phyloP scores from a whole-genome alignment of 2,113 vertebrate species.

The Xenotilapia longispinis region DNA sequence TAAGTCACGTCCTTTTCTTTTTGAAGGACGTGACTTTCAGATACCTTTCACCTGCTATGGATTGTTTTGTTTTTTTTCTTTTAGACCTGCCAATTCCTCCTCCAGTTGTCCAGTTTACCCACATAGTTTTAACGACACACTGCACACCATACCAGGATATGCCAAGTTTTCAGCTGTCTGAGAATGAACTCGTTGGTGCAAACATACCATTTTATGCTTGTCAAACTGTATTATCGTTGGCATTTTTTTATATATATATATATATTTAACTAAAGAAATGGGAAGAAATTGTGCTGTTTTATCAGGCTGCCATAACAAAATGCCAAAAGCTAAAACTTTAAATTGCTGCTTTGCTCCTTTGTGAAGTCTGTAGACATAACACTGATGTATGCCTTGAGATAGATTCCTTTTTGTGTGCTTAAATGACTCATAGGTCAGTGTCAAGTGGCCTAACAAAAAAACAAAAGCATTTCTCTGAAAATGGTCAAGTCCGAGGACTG shows the following conservation, averaged over 20 bases:
- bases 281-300: not conserved
- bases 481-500: accelerated
- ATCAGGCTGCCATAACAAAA: not conserved
- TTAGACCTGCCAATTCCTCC: not conserved
- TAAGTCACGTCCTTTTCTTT: not conserved
- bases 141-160: accelerated
- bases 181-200: not conserved
- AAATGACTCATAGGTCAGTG: not conserved
- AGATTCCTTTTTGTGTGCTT: not conserved
- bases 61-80: accelerated
- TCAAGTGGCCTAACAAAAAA: not conserved
- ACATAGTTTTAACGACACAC: accelerated
- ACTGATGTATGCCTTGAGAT: not conserved
- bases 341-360: not conserved
- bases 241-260: no score
- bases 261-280: not conserved
- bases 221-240: not conserved
- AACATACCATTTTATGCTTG: accelerated
- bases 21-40: not conserved
- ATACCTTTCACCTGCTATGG: not conserved
- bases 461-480: not conserved
- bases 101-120: not conserved
- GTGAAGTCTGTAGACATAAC: not conserved
- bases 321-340: not conserved
- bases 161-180: not conserved